Percentiles rank a stretch among this genome's conserved stretches.
Evolutionary conservation across 2,888 invertebrate genomes (phyloP).

Genomic region (Drosophila mercatorum): DNA sequence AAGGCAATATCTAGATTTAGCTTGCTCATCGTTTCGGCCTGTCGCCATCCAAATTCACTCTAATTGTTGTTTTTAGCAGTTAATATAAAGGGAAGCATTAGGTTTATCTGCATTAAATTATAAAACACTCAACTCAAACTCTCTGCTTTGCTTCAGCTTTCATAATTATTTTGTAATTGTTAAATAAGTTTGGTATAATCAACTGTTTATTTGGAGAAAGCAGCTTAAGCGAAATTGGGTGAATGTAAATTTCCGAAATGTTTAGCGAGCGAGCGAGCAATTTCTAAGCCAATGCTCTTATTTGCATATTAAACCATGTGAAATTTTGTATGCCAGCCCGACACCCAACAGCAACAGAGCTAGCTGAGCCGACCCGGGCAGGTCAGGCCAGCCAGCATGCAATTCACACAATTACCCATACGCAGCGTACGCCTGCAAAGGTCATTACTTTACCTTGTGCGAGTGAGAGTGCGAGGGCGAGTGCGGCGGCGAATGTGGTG

Average conservation of each 20-base stretch:
- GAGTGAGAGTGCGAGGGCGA: background rate
- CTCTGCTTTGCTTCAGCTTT: background rate
- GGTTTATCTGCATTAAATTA: slow-evolving; percentile 1
- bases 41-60: background rate
- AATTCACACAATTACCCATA: slow-evolving; percentile 70
- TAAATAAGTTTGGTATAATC: slow-evolving; percentile 24
- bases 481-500: slow-evolving; percentile 10
- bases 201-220: slow-evolving; percentile 16
- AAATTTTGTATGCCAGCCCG: slow-evolving; percentile 32
- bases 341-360: background rate
- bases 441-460: slow-evolving; percentile 68
- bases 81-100: background rate
- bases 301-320: slow-evolving; percentile 44
- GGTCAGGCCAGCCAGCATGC: slow-evolving; percentile 30
- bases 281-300: slow-evolving; percentile 41
- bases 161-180: slow-evolving; percentile 32
- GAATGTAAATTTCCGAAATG: slow-evolving; percentile 33
- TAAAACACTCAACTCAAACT: background rate
- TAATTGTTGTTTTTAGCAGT: background rate
- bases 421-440: slow-evolving; percentile 63
- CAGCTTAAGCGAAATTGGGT: slow-evolving; percentile 23
- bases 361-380: background rate
- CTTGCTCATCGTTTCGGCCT: background rate
- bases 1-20: background rate
- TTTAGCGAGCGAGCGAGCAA: slow-evolving; percentile 29